Evolutionary conservation across 2,797 vertebrate species (phyloP).

Genomic region (Serranus cabrilla): DNA sequence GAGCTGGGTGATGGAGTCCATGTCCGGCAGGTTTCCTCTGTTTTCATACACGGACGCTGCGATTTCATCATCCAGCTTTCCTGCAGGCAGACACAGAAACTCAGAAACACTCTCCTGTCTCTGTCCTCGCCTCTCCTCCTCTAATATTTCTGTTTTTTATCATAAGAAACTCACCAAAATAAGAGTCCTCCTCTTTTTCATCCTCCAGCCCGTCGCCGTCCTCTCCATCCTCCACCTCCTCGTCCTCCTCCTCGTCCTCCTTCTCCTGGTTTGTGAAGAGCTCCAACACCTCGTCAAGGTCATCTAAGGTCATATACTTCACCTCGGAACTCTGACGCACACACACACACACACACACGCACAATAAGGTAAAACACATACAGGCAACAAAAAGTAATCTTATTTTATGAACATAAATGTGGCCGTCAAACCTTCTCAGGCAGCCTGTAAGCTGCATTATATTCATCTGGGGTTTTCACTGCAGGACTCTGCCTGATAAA

Average conservation of each 20-base stretch:
- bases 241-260: slow-evolving; percentile 63
- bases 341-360: slow-evolving; percentile 11
- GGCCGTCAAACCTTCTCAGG: slow-evolving; percentile 86
- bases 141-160: neutral
- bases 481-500: slow-evolving; percentile 82
- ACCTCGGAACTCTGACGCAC: slow-evolving; percentile 83
- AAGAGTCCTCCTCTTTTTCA: slow-evolving; percentile 51
- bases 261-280: slow-evolving; percentile 83
- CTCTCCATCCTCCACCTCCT: slow-evolving; percentile 39
- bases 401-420: neutral
- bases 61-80: slow-evolving; percentile 93
- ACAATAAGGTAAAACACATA: neutral
- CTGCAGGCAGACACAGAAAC: slow-evolving; percentile 67
- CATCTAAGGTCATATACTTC: slow-evolving; percentile 88
- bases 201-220: slow-evolving; percentile 34
- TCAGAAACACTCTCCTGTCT: too few relatives aligned
- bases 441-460: slow-evolving; percentile 90
- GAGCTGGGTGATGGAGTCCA: slow-evolving; percentile 85
- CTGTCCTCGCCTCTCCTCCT: neutral
- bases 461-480: slow-evolving; percentile 82
- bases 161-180: slow-evolving; percentile 62
- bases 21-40: slow-evolving; percentile 79
- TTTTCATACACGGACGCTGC: slow-evolving; percentile 88
- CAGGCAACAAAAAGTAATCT: neutral
- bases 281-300: slow-evolving; percentile 86